Conservation (phyloP, 2,888 invertebrate genomes). For the Polietes domitor region DNA sequence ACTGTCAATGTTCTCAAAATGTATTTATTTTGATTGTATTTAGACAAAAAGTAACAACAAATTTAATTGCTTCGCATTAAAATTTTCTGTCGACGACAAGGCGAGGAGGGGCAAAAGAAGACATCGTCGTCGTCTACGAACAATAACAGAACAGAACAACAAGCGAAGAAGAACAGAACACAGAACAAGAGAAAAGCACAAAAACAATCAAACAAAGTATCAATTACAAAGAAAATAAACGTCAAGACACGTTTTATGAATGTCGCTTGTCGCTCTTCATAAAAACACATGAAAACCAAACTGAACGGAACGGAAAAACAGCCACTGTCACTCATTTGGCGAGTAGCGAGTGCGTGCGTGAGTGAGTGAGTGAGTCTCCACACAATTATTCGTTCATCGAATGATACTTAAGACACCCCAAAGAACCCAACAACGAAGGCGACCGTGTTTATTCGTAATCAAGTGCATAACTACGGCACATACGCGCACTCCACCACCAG, state of each 20-base stretch:
- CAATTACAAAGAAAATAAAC: constrained; percentile 66
- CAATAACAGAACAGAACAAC: not conserved
- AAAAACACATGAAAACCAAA: constrained; percentile 17
- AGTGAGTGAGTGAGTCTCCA: not conserved
- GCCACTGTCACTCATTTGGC: constrained; percentile 6
- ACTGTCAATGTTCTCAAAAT: constrained; percentile 59
- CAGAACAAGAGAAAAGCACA: not conserved
- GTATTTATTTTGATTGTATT: constrained; percentile 56
- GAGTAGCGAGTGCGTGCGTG: constrained; percentile 9
- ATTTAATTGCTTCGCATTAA: constrained; percentile 67
- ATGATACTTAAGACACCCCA: constrained; percentile 52
- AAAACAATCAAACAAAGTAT: constrained; percentile 64
- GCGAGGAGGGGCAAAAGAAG: constrained; percentile 25
- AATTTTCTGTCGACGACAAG: constrained; percentile 58
- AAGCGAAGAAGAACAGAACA: not conserved
- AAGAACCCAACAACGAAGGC: constrained; percentile 25
- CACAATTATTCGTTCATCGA: constrained; percentile 46
- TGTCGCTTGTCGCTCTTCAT: constrained; percentile 47
- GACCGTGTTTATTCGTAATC: constrained; percentile 25
- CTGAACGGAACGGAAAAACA: not conserved
- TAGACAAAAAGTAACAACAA: constrained; percentile 63
- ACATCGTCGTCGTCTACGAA: not conserved
- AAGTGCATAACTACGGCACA: constrained; percentile 52
- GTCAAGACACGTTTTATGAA: constrained; percentile 65
- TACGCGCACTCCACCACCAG: not conserved